A percentile compares a stretch with the other conserved stretches of the same genome.
Evolutionary conservation across 2,888 invertebrate genomes (phyloP).

Genomic region (Drosophila peninsularis): DNA sequence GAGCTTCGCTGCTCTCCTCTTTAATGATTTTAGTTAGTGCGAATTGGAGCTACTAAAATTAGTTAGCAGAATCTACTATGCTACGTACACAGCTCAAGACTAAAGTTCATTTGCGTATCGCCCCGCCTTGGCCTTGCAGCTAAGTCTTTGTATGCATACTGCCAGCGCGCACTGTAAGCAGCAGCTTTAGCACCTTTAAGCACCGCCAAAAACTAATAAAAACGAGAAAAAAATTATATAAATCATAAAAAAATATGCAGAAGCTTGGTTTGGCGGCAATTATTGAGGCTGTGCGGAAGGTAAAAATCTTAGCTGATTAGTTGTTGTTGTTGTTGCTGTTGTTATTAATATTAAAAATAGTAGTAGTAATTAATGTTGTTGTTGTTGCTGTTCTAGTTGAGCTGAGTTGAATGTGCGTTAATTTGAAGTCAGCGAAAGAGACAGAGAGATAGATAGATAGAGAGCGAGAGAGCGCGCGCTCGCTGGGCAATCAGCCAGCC

Average conservation of each 20-base stretch:
- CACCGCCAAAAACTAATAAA: constrained; percentile 10
- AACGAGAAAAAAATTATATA: constrained; percentile 1
- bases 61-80: neutral
- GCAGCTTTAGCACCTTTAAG: neutral
- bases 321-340: constrained; percentile 19
- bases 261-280: constrained; percentile 13
- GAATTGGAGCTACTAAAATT: neutral
- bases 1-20: neutral
- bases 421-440: constrained; percentile 17
- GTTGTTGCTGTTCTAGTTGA: constrained; percentile 17
- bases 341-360: neutral
- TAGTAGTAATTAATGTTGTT: neutral
- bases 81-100: neutral
- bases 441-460: neutral
- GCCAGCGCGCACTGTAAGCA: constrained; percentile 8
- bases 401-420: constrained; percentile 49
- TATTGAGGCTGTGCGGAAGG: constrained; percentile 61
- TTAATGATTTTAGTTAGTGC: neutral
- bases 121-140: neutral
- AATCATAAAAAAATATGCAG: neutral
- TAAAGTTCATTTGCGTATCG: neutral
- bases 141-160: too few species aligned
- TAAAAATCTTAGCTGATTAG: constrained; percentile 66
- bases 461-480: neutral
- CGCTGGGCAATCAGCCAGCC: constrained; percentile 14